A percentile compares a stretch with the other conserved stretches of the same genome.
These are phyloP conservation scores for Campoplex nolae DNA, from an alignment of 2,888 invertebrate genomes.

Conservation along the genomic window DNA sequence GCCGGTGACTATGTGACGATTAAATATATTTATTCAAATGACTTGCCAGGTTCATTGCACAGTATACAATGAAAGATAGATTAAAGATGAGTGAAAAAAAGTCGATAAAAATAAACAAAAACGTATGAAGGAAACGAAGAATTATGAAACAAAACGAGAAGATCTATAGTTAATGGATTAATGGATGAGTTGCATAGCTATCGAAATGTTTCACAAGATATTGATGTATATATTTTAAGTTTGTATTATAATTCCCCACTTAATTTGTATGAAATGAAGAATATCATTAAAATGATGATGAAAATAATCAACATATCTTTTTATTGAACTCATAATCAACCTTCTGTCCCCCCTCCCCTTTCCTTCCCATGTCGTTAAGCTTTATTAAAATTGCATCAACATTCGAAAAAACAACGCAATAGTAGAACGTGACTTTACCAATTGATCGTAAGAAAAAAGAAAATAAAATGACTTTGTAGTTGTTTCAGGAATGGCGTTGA, in stretches of 20 bases:
- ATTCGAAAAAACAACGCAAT: neutral
- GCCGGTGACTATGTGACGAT: slow-evolving; percentile 59
- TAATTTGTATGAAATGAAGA: slow-evolving; percentile 83
- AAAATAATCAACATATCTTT: slow-evolving; percentile 63
- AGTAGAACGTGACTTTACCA: neutral
- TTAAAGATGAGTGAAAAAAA: slow-evolving; percentile 60
- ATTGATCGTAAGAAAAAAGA: neutral
- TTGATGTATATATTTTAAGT: slow-evolving; percentile 84
- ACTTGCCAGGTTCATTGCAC: slow-evolving; percentile 82
- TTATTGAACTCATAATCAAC: neutral
- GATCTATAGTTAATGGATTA: slow-evolving; percentile 79
- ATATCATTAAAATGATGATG: slow-evolving; percentile 83
- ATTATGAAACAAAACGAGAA: slow-evolving; percentile 69
- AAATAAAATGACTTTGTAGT: neutral
- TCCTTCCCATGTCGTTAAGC: neutral
- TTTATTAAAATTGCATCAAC: neutral
- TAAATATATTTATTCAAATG: slow-evolving; percentile 80
- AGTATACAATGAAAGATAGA: slow-evolving; percentile 77
- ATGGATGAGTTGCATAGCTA: slow-evolving; percentile 80
- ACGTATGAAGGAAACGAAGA: slow-evolving; percentile 54
- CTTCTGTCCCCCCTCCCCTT: neutral
- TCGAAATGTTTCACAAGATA: slow-evolving; percentile 81
- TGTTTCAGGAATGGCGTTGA: neutral
- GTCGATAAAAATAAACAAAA: slow-evolving; percentile 10
- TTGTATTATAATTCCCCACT: slow-evolving; percentile 83